A percentile compares a stretch with the other conserved stretches of the same genome.
Conservation (phyloP, 2,113 vertebrate species). For the Anhinga anhinga region DNA sequence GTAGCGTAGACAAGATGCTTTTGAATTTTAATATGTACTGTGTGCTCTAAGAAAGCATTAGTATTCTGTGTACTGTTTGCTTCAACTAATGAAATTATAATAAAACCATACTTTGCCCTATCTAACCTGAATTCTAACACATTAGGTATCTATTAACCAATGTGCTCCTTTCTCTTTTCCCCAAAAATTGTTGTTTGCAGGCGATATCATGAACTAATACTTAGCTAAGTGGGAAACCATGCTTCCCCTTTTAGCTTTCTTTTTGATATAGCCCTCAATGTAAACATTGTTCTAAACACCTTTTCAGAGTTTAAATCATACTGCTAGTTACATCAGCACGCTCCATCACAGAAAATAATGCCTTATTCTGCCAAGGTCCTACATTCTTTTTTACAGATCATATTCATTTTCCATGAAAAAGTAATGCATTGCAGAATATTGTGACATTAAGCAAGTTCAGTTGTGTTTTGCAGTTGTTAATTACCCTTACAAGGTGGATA, state of each 20-base stretch:
- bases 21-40: not conserved
- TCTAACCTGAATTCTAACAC: not conserved
- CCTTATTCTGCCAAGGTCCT: not conserved
- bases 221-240: not conserved
- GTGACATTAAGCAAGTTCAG: constrained; percentile 36
- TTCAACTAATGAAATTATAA: not conserved
- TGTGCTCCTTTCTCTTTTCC: not conserved
- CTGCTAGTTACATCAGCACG: not conserved
- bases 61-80: not conserved
- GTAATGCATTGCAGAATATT: not conserved
- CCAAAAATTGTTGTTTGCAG: not conserved
- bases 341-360: not conserved
- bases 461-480: constrained; percentile 49
- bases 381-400: not conserved
- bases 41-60: not conserved
- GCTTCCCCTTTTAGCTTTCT: not conserved
- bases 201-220: not conserved
- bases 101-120: not conserved
- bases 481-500: constrained; percentile 57
- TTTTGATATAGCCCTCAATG: not conserved
- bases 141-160: not conserved
- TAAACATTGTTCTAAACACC: not conserved
- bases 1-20: not conserved
- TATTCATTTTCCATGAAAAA: constrained; percentile 5
- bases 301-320: not conserved